Percentiles rank a stretch among this genome's conserved stretches.
phyloP scores from a whole-genome alignment of 2,797 vertebrate species.

The Parauchenoglanis ngamensis region DNA sequence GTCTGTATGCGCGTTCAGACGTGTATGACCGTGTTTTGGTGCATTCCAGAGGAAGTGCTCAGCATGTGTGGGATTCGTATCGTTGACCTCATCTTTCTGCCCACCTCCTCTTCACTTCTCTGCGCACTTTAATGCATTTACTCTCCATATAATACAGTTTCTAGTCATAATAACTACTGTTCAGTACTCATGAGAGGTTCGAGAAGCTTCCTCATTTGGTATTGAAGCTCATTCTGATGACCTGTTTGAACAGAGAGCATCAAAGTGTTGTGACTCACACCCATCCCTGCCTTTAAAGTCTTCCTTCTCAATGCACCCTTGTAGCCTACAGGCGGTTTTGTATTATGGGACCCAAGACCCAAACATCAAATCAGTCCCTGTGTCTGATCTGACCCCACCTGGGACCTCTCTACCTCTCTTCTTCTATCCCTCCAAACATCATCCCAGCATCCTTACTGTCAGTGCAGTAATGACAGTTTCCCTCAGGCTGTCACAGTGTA shows the following conservation, averaged over 20 bases:
- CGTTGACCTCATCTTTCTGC: neutral
- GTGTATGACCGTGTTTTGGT: neutral
- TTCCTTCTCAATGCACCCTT: constrained; percentile 18
- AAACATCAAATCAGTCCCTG: constrained; percentile 68
- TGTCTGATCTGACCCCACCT: constrained; percentile 59
- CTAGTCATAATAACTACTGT: neutral
- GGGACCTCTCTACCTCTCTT: constrained; percentile 6
- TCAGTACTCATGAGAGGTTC: neutral
- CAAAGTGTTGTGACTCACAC: neutral
- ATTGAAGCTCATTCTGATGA: neutral
- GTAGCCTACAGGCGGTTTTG: constrained; percentile 25
- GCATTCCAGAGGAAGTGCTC: neutral
- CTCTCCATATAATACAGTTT: neutral
- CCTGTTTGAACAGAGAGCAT: neutral
- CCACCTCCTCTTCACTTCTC: neutral
- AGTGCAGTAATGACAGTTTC: constrained; percentile 68
- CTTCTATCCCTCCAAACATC: neutral
- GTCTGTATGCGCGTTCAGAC: neutral
- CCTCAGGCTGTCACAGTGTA: constrained; percentile 65
- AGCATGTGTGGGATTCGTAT: neutral
- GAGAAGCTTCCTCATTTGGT: neutral
- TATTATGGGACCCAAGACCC: constrained; percentile 43
- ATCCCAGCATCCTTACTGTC: constrained; percentile 43
- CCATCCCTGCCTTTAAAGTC: constrained; percentile 17
- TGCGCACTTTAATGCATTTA: neutral